These are phyloP conservation scores for Pangasianodon gigas DNA, from an alignment of 2,113 vertebrate species.

Conservation along the genomic window DNA sequence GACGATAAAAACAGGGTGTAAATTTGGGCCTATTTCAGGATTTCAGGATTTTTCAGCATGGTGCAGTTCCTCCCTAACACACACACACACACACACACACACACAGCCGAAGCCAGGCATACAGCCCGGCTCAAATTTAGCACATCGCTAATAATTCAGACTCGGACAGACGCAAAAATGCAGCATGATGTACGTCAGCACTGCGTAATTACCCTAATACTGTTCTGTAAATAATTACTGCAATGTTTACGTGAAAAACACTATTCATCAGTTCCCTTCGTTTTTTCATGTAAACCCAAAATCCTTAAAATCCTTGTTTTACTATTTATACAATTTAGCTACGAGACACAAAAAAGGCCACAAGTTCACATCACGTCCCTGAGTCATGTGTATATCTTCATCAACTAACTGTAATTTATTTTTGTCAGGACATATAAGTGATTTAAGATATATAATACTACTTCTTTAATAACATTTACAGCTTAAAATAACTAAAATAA, in stretches of 20 bases:
- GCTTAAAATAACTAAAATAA: no score
- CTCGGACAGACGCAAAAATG: neutral
- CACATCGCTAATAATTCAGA: slow-evolving; percentile 4
- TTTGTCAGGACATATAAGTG: no score
- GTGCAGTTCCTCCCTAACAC: neutral
- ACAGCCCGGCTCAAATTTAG: slow-evolving; percentile 28
- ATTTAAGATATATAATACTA: no score
- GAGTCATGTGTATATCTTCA: neutral
- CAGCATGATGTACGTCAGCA: neutral
- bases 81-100: neutral
- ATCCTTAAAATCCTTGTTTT: neutral
- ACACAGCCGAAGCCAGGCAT: slow-evolving; percentile 13
- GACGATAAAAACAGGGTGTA: neutral
- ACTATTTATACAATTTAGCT: neutral
- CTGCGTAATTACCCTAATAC: neutral
- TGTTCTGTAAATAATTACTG: neutral
- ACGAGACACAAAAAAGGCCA: neutral
- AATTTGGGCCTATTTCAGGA: neutral
- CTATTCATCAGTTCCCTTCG: neutral
- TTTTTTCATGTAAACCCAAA: neutral
- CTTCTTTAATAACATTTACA: no score
- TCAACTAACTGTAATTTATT: no score
- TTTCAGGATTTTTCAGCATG: neutral
- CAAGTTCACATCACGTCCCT: no score
- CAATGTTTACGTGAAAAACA: neutral